Conservation (phyloP, 2,888 invertebrate species). For the Sycophila texana region DNA sequence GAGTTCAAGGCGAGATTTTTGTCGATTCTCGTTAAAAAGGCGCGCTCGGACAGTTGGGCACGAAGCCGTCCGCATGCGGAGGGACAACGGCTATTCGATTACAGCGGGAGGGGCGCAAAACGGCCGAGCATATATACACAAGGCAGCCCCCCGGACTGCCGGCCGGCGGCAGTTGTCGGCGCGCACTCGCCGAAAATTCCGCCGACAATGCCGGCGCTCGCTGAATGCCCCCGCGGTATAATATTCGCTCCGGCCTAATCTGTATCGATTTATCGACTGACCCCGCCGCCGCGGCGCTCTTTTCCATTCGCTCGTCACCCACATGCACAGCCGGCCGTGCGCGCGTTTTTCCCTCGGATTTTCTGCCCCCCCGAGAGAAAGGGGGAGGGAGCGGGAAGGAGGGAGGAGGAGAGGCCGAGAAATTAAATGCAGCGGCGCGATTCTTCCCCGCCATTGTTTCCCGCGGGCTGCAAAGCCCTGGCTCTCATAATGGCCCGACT, state of each 20-base stretch:
- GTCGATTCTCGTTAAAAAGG: too few species aligned
- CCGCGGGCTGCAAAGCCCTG: not conserved
- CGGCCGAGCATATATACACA: too few species aligned
- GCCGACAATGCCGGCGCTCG: constrained; percentile 27
- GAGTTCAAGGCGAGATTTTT: too few species aligned
- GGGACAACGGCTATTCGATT: too few species aligned
- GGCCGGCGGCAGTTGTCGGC: not conserved
- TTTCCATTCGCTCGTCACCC: constrained; percentile 8
- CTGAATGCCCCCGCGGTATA: constrained; percentile 38
- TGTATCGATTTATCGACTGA: constrained; percentile 56
- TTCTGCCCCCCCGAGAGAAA: constrained; percentile 15
- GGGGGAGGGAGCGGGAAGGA: not conserved
- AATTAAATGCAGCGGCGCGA: constrained; percentile 46
- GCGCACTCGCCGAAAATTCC: constrained; percentile 27
- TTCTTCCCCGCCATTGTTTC: constrained; percentile 46
- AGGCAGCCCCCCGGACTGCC: too few species aligned
- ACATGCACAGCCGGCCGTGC: not conserved
- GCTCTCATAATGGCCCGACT: constrained; percentile 5
- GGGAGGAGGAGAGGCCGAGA: constrained; percentile 7
- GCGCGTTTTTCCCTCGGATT: constrained; percentile 4
- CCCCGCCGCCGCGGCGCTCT: constrained; percentile 33
- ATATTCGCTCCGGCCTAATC: constrained; percentile 53
- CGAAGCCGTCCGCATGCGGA: too few species aligned
- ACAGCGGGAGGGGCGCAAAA: too few species aligned
- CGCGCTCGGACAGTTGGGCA: too few species aligned